Percentiles rank a stretch among this genome's conserved stretches.
Evolutionary conservation across 2,888 invertebrate species (phyloP).

Genomic region (Epirrhoe alternata): DNA sequence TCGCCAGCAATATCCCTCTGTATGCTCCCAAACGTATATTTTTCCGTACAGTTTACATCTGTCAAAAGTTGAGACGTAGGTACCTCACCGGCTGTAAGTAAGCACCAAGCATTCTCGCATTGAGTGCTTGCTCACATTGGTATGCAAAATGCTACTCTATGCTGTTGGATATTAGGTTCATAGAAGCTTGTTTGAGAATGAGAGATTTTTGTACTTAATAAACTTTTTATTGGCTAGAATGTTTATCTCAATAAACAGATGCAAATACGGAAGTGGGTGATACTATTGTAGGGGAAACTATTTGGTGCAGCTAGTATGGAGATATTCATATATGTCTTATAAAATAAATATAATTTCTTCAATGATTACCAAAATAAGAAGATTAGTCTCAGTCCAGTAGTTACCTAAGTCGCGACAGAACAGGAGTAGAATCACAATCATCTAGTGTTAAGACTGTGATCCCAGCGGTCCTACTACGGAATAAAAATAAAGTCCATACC

Average conservation of each 20-base stretch:
- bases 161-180: neutral
- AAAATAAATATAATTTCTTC: no score
- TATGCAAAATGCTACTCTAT: neutral
- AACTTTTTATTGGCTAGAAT: neutral
- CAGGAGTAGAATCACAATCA: no score
- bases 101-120: slow-evolving; percentile 47
- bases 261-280: neutral
- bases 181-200: neutral
- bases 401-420: no score
- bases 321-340: no score
- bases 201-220: neutral
- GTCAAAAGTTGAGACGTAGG: slow-evolving; percentile 65
- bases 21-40: slow-evolving; percentile 1
- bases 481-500: no score
- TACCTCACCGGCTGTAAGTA: slow-evolving; percentile 55
- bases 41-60: slow-evolving; percentile 52
- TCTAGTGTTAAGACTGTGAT: no score
- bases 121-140: slow-evolving; percentile 2
- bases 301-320: neutral
- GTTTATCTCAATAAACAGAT: neutral
- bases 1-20: neutral
- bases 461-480: no score
- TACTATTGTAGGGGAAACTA: no score
- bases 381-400: no score
- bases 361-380: no score